A percentile compares a stretch with the other conserved stretches of the same genome.
These are phyloP conservation scores for Sminthopsis crassicaudata DNA, from an alignment of 2,113 vertebrate genomes.

Conservation along the genomic window DNA sequence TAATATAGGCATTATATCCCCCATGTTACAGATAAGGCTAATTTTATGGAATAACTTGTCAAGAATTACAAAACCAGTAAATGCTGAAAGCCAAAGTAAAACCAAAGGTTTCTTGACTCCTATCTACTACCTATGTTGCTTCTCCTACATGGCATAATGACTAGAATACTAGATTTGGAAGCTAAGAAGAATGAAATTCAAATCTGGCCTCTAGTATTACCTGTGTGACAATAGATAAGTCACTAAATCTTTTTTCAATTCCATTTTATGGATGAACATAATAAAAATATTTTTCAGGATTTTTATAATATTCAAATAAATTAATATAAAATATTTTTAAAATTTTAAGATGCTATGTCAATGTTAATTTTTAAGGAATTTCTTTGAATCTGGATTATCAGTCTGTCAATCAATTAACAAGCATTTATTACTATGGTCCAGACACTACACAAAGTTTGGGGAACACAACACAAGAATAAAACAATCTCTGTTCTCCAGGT, in stretches of 20 bases:
- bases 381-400: background rate
- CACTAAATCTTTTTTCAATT: background rate
- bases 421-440: background rate
- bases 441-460: background rate
- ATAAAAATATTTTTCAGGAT: background rate
- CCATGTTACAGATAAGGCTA: background rate
- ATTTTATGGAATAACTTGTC: background rate
- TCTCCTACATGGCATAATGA: too few species aligned
- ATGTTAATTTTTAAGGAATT: background rate
- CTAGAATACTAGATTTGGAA: background rate
- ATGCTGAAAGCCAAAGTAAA: background rate
- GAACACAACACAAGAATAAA: background rate
- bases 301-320: background rate
- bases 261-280: background rate
- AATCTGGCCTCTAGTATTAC: background rate
- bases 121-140: background rate
- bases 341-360: background rate
- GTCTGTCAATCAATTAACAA: background rate
- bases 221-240: background rate
- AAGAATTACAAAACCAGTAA: background rate
- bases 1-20: background rate
- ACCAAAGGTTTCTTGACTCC: background rate
- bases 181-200: background rate
- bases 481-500: background rate
- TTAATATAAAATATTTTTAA: background rate